phyloP scores from a whole-genome alignment of 2,888 invertebrate species.

The Temnothorax ravouxi region DNA sequence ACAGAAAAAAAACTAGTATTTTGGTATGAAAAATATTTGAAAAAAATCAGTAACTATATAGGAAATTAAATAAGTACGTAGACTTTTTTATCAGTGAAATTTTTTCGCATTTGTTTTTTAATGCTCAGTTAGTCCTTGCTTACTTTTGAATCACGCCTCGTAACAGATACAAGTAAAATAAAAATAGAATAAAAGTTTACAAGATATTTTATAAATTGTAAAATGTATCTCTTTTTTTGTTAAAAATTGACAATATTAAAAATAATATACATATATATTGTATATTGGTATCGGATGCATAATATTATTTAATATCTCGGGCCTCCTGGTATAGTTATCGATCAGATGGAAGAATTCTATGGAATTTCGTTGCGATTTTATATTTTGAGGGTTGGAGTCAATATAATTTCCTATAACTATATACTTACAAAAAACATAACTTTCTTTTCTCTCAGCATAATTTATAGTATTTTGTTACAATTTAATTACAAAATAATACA shows the following conservation, averaged over 20 bases:
- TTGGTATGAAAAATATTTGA: neutral
- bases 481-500: slow-evolving; percentile 27
- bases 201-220: neutral
- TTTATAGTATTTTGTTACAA: slow-evolving; percentile 14
- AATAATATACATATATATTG: neutral
- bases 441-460: neutral
- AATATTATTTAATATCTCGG: neutral
- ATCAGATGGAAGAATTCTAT: slow-evolving; percentile 52
- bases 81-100: neutral
- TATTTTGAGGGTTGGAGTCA: neutral
- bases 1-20: neutral
- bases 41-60: neutral
- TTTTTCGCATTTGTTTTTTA: neutral
- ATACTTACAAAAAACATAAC: slow-evolving; percentile 20
- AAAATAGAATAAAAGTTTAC: neutral
- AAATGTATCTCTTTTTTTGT: neutral
- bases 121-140: neutral
- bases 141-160: neutral
- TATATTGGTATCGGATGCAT: neutral
- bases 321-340: slow-evolving; percentile 40
- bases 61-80: neutral
- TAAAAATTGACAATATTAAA: slow-evolving; percentile 14
- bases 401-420: neutral
- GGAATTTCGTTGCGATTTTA: slow-evolving; percentile 42
- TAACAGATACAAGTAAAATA: neutral